A percentile compares a stretch with the other conserved stretches of the same genome.
Evolutionary conservation across 2,797 vertebrate genomes (phyloP).

Genomic region (Chromis chromis): DNA sequence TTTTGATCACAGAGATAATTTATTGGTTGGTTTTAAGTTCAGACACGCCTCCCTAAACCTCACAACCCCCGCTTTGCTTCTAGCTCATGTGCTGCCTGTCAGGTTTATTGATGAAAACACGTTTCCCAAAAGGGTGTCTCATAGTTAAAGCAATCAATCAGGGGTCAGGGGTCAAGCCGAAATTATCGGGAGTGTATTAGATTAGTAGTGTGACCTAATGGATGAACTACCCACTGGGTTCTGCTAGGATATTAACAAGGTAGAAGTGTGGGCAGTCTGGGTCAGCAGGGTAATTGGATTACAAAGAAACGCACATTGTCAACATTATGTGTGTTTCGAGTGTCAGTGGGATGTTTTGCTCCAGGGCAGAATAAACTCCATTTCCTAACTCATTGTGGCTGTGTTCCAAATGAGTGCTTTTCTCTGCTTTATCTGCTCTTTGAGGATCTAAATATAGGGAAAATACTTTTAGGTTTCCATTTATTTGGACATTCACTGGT

Average conservation of each 20-base stretch:
- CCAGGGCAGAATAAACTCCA: constrained; percentile 35
- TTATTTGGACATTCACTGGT: constrained; percentile 6
- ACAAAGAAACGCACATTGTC: constrained; percentile 46
- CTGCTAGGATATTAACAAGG: constrained; percentile 42
- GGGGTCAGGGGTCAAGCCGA: constrained; percentile 43
- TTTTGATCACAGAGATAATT: constrained; percentile 33
- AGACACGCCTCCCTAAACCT: neutral
- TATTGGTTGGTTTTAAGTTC: constrained; percentile 12
- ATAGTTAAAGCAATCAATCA: constrained; percentile 54
- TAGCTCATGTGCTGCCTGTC: constrained; percentile 26
- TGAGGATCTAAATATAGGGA: neutral
- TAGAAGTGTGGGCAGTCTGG: constrained; percentile 36
- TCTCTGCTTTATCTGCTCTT: neutral
- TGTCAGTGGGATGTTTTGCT: constrained; percentile 39
- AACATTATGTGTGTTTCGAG: constrained; percentile 33
- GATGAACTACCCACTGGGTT: constrained; percentile 23
- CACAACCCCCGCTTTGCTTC: neutral
- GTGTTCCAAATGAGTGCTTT: constrained; percentile 1
- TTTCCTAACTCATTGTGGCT: constrained; percentile 19
- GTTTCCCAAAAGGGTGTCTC: constrained; percentile 23
- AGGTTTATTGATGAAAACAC: constrained; percentile 45
- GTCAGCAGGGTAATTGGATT: constrained; percentile 62
- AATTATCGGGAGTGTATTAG: constrained; percentile 41
- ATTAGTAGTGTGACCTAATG: constrained; percentile 41
- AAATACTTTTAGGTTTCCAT: constrained; percentile 1